Evolutionary conservation across 2,888 invertebrate genomes (phyloP).

Genomic region (Ornithoptera alexandrae): DNA sequence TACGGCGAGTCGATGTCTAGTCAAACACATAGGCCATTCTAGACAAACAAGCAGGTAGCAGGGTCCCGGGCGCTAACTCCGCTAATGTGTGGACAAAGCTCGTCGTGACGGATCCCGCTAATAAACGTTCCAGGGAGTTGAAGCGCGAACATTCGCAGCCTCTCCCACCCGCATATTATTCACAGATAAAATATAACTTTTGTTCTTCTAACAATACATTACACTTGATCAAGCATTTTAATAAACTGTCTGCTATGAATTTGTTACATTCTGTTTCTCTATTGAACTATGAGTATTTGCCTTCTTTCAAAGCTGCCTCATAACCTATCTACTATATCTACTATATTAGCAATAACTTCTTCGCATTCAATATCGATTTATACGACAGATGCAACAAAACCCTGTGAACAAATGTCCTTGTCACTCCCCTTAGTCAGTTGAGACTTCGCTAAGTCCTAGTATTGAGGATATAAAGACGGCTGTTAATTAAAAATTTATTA

Average conservation of each 20-base stretch:
- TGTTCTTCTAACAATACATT: background rate
- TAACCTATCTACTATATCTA: conserved; percentile 40
- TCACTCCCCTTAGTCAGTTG: too few relatives aligned
- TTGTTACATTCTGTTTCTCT: too few relatives aligned
- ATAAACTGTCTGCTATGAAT: too few relatives aligned
- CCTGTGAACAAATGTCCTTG: background rate
- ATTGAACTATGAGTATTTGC: conserved; percentile 47
- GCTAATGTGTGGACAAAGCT: conserved; percentile 77
- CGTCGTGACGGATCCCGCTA: conserved; percentile 74
- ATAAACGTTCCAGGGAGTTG: conserved; percentile 74
- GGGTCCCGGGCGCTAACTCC: conserved; percentile 68
- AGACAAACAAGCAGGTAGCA: conserved; percentile 67
- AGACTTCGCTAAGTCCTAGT: too few relatives aligned
- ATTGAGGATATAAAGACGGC: too few relatives aligned
- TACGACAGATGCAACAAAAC: conserved; percentile 30
- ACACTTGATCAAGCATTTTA: too few relatives aligned
- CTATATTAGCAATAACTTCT: conserved; percentile 15
- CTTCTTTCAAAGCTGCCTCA: conserved; percentile 42
- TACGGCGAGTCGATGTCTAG: conserved; percentile 60
- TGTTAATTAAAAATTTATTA: too few relatives aligned
- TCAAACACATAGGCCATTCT: conserved; percentile 60
- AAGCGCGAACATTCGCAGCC: conserved; percentile 56
- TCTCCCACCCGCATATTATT: conserved; percentile 36
- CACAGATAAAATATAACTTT: conserved; percentile 12
- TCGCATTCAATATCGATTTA: background rate